These are phyloP conservation scores for Eupithecia inturbata DNA, from an alignment of 2,888 invertebrate species.

Conservation along the genomic window DNA sequence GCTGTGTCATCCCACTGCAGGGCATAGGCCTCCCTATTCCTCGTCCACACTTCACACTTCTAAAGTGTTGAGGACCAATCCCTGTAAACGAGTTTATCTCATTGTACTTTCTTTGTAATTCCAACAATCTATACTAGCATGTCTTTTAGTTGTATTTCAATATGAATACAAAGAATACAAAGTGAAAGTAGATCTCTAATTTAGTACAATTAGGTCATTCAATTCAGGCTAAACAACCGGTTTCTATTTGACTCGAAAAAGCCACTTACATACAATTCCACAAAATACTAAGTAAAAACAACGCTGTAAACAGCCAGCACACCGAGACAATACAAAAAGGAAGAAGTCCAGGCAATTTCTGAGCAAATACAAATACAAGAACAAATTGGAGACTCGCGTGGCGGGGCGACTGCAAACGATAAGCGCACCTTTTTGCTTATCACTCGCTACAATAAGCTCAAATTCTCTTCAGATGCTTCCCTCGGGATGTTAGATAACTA, in stretches of 20 bases:
- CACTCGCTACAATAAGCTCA: slow-evolving; percentile 36
- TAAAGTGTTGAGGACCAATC: neutral
- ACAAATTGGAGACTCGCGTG: slow-evolving; percentile 37
- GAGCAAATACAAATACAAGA: slow-evolving; percentile 37
- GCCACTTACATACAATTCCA: slow-evolving; percentile 18
- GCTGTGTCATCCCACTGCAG: neutral
- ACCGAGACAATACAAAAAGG: slow-evolving; percentile 35
- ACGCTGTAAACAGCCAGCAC: slow-evolving; percentile 25
- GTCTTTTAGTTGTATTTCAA: neutral
- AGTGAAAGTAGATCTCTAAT: neutral
- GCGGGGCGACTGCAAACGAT: slow-evolving; percentile 34
- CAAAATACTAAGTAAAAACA: slow-evolving; percentile 30
- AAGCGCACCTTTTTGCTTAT: slow-evolving; percentile 41
- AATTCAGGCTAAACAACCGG: neutral
- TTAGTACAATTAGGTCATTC: neutral
- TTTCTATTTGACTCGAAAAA: slow-evolving; percentile 17
- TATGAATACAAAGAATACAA: neutral
- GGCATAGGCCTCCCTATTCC: neutral
- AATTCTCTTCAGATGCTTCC: slow-evolving; percentile 39
- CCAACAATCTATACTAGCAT: neutral
- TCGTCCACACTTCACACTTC: neutral
- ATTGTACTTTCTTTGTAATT: neutral
- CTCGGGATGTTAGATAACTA: slow-evolving; percentile 36
- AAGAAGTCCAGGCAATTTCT: slow-evolving; percentile 33
- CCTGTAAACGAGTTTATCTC: neutral